Percentiles rank a stretch among this genome's conserved stretches.
Evolutionary conservation across 2,113 vertebrate genomes (phyloP).

Genomic region (Choloepus hoffmanni): DNA sequence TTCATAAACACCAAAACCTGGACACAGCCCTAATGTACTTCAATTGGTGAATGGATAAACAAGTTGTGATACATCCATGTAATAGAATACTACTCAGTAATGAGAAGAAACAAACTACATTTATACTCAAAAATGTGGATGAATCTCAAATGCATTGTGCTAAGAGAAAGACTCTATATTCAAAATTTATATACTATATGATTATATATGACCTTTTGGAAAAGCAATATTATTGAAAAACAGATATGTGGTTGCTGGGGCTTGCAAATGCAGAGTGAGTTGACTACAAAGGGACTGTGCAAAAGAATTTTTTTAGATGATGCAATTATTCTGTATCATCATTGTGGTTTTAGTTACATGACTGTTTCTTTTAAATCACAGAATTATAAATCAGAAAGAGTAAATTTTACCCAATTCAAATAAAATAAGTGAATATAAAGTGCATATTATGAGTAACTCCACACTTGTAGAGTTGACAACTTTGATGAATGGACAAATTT

Average conservation of each 20-base stretch:
- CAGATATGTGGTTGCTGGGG: background rate
- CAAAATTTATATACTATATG: background rate
- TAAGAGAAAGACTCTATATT: background rate
- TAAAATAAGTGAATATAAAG: conserved; percentile 24
- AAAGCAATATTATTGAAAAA: background rate
- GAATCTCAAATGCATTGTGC: too few relatives aligned
- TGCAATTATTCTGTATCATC: too few relatives aligned
- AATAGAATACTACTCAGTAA: too few relatives aligned
- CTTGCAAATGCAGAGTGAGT: background rate
- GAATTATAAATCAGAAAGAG: background rate
- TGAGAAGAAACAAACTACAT: too few relatives aligned
- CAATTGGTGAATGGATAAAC: background rate
- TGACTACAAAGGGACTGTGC: background rate
- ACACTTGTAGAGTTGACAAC: background rate
- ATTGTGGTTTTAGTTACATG: too few relatives aligned
- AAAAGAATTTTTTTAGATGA: too few relatives aligned
- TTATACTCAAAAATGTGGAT: too few relatives aligned
- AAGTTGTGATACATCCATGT: too few relatives aligned
- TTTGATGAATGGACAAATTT: background rate
- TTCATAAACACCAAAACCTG: background rate
- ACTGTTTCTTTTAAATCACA: background rate
- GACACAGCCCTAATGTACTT: background rate
- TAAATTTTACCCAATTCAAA: background rate
- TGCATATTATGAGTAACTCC: background rate
- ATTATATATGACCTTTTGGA: background rate